These are phyloP conservation scores for Ptiloglossa arizonensis DNA, from an alignment of 1,140 invertebrate genomes.

Conservation along the genomic window DNA sequence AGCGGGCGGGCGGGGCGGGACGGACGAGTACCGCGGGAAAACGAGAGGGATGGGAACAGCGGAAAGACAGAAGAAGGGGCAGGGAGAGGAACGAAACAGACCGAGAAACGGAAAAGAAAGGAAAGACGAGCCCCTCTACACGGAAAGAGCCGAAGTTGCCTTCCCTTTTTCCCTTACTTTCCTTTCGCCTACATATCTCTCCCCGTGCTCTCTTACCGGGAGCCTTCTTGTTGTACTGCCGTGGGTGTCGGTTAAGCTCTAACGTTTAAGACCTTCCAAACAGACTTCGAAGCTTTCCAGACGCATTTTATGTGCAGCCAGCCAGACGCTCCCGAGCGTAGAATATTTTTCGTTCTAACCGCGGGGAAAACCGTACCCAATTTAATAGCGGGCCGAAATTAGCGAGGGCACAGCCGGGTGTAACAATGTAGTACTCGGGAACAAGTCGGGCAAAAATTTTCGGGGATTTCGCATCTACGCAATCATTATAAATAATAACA, in stretches of 20 bases:
- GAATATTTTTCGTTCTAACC: background rate
- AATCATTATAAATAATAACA: background rate
- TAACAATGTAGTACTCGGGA: too few relatives aligned
- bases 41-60: background rate
- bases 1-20: too few relatives aligned
- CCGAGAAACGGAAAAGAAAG: conserved; percentile 6
- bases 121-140: conserved; percentile 35
- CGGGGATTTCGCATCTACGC: background rate
- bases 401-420: too few relatives aligned
- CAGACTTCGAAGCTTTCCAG: conserved; percentile 39
- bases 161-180: conserved; percentile 28
- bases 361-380: background rate
- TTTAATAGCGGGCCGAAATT: background rate
- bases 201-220: conserved; percentile 33
- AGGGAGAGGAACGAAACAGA: conserved; percentile 4
- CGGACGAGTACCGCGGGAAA: background rate
- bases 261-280: conserved; percentile 46
- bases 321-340: background rate
- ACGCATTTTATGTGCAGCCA: conserved; percentile 21
- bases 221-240: conserved; percentile 20
- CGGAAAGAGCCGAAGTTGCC: conserved; percentile 38
- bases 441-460: background rate
- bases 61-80: background rate
- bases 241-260: conserved; percentile 43
- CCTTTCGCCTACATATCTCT: conserved; percentile 19